Evolutionary conservation across 53 echinoderm and acorn worm species (phyloP), one percentile per base, ranked within the genome.

Genomic region (Mesocentrotus franciscanus): DNA sequence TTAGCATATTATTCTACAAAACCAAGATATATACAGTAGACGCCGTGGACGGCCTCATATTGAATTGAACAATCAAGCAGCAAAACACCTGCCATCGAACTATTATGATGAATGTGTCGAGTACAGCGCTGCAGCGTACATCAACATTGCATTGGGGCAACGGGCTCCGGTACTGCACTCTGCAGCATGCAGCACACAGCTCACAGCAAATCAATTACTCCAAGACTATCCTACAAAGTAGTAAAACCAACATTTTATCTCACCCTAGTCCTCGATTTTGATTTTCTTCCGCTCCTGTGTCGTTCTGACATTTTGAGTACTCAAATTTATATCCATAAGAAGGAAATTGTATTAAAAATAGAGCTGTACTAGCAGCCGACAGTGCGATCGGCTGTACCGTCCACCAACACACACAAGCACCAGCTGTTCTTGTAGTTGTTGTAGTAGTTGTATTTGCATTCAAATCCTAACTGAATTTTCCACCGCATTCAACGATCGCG

Each of bases 391-490:
- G 81, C 20, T 81, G 35, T 58, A 32, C 92, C 1, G 1, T 36
- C 33, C 22, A 20, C 30, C 0, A 49, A 29, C 42, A 83, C 55
- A 55, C 84, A 84, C 24, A 85, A 15, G 24, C 56, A 24, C 56
- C 87, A 87, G 87, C 87, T 87, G 87, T n/a, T 87, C 92, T 56
- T 49, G 49, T 49, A 49, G 49, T 49, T 5, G 49, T 49, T 8
- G 36, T 79, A 78, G 56, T 59, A 79, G 34, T 78, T 78, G 60
- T 83, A 93, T 93, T 93, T 93, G 93, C 93, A 61, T 93, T 93
- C 93, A 93, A 93, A 93, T 93, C 81, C 81, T 81, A 93, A 93
- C 93, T 93, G 93, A 92, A 92, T 92, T 92, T 92, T 16, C 76
- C 83, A 11, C 72, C 57, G 72, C 81, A 79, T 81, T 93, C 75